Evolutionary conservation across 2,113 vertebrate species (phyloP).

Genomic region (Saguinus imperator): DNA sequence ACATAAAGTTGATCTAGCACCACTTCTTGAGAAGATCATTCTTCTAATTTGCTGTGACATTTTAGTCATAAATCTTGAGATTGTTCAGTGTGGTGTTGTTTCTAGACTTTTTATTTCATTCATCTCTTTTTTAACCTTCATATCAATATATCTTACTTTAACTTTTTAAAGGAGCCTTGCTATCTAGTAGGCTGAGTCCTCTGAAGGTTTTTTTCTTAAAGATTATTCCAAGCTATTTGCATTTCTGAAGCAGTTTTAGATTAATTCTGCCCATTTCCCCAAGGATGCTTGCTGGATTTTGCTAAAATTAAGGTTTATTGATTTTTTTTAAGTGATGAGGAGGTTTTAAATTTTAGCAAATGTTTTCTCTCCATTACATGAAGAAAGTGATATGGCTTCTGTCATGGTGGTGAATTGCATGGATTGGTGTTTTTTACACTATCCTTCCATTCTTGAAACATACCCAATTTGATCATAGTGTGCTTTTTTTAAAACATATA

Average conservation of each 20-base stretch:
- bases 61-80: background rate
- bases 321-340: background rate
- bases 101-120: background rate
- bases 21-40: background rate
- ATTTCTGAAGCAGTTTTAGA: constrained; percentile 32
- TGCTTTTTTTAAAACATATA: background rate
- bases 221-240: constrained; percentile 1
- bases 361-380: background rate
- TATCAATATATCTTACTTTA: background rate
- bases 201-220: background rate
- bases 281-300: background rate
- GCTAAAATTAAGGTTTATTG: background rate
- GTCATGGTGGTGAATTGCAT: background rate
- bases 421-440: background rate
- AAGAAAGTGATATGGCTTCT: background rate
- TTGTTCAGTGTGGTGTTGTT: background rate
- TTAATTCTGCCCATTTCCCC: background rate
- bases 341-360: constrained; percentile 27
- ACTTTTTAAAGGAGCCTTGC: background rate
- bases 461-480: background rate
- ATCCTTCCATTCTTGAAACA: background rate
- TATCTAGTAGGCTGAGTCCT: background rate
- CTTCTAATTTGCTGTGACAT: background rate
- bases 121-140: background rate
- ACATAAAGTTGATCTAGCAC: background rate